Conservation (phyloP, 2,888 invertebrate genomes). For the Melanostoma mellinum region DNA sequence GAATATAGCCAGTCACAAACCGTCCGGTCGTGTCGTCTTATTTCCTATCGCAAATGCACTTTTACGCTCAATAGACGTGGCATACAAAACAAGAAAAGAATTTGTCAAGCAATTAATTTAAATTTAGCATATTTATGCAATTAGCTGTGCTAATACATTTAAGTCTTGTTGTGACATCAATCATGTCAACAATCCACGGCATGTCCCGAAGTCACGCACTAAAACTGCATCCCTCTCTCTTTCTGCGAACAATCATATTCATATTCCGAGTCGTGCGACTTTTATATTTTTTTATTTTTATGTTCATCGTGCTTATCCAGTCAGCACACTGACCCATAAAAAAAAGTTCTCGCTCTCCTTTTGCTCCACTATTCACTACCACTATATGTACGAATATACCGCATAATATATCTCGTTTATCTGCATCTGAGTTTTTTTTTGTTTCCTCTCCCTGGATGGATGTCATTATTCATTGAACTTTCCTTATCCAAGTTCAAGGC, state of each 20-base stretch:
- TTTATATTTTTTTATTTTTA: conserved; percentile 21
- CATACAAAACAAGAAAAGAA: conserved; percentile 27
- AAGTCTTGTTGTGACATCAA: conserved; percentile 61
- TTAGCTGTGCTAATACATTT: conserved; percentile 69
- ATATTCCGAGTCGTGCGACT: conserved; percentile 18
- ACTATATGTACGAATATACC: background rate
- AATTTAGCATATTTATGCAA: conserved; percentile 69
- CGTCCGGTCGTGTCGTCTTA: background rate
- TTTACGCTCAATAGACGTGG: background rate
- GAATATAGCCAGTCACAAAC: background rate
- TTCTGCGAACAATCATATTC: background rate
- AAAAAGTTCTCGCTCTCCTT: conserved; percentile 26
- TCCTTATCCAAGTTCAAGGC: conserved; percentile 63
- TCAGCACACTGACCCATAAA: conserved; percentile 38
- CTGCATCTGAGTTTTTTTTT: conserved; percentile 24
- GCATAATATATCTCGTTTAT: conserved; percentile 28
- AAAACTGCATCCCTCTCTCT: conserved; percentile 51
- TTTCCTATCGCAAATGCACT: background rate
- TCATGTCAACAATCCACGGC: conserved; percentile 42
- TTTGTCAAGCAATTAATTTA: conserved; percentile 72
- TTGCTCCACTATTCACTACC: background rate
- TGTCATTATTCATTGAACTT: conserved; percentile 44
- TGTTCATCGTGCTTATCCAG: conserved; percentile 32
- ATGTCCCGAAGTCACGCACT: conserved; percentile 64
- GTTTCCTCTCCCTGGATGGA: conserved; percentile 8